These are phyloP conservation scores for Meloidogyne floridensis DNA, from an alignment of 1,140 invertebrate genomes.

Conservation along the genomic window DNA sequence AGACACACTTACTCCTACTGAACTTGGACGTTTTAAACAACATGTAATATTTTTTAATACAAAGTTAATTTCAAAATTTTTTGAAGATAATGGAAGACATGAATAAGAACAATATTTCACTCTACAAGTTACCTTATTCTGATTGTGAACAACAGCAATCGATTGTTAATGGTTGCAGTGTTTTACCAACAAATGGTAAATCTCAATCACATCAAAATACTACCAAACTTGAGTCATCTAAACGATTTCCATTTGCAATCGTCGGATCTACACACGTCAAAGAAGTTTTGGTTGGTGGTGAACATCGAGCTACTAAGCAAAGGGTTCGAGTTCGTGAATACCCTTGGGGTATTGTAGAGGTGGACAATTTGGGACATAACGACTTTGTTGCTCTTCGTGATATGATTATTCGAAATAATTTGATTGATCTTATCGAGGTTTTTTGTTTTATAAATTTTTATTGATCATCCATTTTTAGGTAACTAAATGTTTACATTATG, in stretches of 20 bases:
- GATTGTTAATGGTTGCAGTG: slow-evolving; percentile 67
- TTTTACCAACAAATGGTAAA: background rate
- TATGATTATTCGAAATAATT: slow-evolving; percentile 88
- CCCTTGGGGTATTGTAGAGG: slow-evolving; percentile 96
- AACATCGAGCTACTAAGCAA: slow-evolving; percentile 73
- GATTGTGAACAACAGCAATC: too few relatives aligned
- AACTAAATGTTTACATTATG: too few relatives aligned
- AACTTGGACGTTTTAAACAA: slow-evolving; percentile 91
- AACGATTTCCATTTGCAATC: slow-evolving; percentile 89
- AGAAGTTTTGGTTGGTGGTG: slow-evolving; percentile 75
- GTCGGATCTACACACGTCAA: too few relatives aligned
- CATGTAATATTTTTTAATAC: slow-evolving; percentile 72
- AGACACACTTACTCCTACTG: too few relatives aligned
- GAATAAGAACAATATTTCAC: slow-evolving; percentile 93
- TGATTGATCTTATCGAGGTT: slow-evolving; percentile 87
- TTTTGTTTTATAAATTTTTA: too few relatives aligned
- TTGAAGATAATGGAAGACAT: slow-evolving; percentile 90
- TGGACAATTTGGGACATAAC: slow-evolving; percentile 97
- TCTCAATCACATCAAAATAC: too few relatives aligned
- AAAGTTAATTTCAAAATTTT: slow-evolving; percentile 24
- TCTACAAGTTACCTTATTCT: slow-evolving; percentile 98
- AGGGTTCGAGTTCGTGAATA: slow-evolving; percentile 78
- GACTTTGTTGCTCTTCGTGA: slow-evolving; percentile 96
- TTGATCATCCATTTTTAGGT: too few relatives aligned
- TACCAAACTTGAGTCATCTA: background rate